phyloP scores from a whole-genome alignment of 30 jellyfish, hydroid and myxozoan species.

The Aurelia sp. region DNA sequence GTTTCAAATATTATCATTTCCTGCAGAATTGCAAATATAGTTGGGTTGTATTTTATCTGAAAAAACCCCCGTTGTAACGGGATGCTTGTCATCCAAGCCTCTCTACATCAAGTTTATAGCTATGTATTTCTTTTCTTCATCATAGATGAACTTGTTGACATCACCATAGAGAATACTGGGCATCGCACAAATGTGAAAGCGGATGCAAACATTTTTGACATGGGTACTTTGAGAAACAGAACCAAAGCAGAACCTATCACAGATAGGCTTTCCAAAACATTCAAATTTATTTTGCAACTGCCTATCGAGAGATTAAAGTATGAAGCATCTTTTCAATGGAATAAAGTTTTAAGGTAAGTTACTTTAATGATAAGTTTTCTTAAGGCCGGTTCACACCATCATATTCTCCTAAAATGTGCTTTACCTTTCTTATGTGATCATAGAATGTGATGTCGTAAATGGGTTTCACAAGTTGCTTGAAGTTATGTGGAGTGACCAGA shows the following conservation, averaged over 20 bases:
- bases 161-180: conserved; percentile 2
- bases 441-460: too few species aligned
- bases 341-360: conserved; percentile 7
- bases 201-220: conserved; percentile 30
- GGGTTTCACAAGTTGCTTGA: too few species aligned
- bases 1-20: too few species aligned
- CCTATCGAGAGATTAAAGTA: conserved; percentile 13
- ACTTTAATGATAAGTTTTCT: not conserved
- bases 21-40: too few species aligned
- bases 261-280: not conserved
- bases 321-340: conserved; percentile 10
- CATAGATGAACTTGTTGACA: conserved; percentile 48
- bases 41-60: too few species aligned
- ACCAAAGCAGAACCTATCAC: conserved; percentile 18
- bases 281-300: not conserved
- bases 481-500: too few species aligned
- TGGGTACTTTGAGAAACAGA: conserved; percentile 41
- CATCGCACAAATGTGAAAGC: conserved; percentile 29
- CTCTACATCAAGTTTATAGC: not conserved
- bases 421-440: too few species aligned
- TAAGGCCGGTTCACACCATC: too few species aligned
- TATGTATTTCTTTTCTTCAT: not conserved
- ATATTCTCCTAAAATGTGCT: too few species aligned
- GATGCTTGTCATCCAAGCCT: not conserved
- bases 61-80: too few species aligned